Percentiles rank a stretch among this genome's conserved stretches.
Evolutionary conservation across 2,113 vertebrate genomes (phyloP).

Genomic region (Colius striatus): DNA sequence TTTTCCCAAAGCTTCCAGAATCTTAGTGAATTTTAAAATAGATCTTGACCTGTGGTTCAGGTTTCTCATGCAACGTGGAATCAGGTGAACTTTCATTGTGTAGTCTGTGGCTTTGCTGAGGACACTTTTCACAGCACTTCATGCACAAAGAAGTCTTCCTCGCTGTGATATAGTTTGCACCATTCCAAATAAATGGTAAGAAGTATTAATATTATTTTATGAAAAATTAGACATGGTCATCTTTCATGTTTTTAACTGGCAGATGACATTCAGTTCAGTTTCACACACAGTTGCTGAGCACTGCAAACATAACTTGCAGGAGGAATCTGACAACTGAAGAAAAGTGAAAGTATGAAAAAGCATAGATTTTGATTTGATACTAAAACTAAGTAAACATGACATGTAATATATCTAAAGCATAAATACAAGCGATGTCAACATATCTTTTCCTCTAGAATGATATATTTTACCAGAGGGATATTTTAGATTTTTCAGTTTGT

Average conservation of each 20-base stretch:
- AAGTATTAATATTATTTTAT: background rate
- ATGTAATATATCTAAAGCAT: conserved; percentile 61
- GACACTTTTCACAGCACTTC: background rate
- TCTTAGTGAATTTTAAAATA: background rate
- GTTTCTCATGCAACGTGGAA: background rate
- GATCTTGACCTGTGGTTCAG: background rate
- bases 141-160: background rate
- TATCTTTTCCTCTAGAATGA: conserved; percentile 46
- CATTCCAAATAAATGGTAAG: background rate
- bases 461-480: conserved; percentile 66
- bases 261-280: background rate
- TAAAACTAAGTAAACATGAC: conserved; percentile 62
- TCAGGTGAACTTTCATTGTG: background rate
- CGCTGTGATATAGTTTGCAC: background rate
- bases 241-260: background rate
- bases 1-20: background rate
- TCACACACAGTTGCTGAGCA: conserved; percentile 3
- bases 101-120: background rate
- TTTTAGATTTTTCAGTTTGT: conserved; percentile 72
- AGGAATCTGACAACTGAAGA: conserved; percentile 18
- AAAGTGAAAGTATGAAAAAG: background rate
- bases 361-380: conserved; percentile 20
- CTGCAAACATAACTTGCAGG: background rate
- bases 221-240: background rate
- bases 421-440: conserved; percentile 55